Base-by-base conservation (phyloP, 2,888 invertebrate species). In the Piscicola geometra region DNA sequence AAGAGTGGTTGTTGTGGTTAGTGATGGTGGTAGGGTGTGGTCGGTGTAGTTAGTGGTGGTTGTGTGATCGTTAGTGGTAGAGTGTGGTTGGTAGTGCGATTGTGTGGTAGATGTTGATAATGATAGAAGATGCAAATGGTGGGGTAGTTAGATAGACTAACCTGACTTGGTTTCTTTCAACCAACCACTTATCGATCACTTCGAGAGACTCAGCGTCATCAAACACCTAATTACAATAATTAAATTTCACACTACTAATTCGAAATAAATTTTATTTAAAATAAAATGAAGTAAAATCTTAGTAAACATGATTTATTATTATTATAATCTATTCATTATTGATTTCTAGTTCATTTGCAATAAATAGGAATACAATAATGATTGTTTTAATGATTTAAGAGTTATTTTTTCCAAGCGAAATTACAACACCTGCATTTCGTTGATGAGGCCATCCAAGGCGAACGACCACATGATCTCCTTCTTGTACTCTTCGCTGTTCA, bases 401-500 rank as follows among this genome's bases (percentile, higher is more conserved):
- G 9, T 69, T 69, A 9, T 69, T 32, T 69, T 32, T 9, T 3
- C 3, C 25, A 30, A 75, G 41, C 12, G 18, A 15, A 33, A 33
- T 30, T 82, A 79, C n/a, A 76, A 85, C n/a, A n/a, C 85, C 83
- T 85, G 84, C 75, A 81, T 81, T 76, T 82, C 81, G 75, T 84
- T 83, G 35, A 85, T 82, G n/a, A 85, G 80, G 60, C 81, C 79
- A 77, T 85, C 83, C 32, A 85, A 77, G 0, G 79, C 79, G 32
- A 81, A 79, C 76, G 84, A 71, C 84, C 85, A 84, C 84, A 93
- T 92, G 1, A 93, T 92, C 82, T 92, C 90, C 83, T 90, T 78
- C 89, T 94, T 94, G 86, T 94, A 97, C 78, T 90, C 89, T 32
- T 88, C 88, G 41, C 89, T 89, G 85, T 96, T 96, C 75, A 95